Conservation (phyloP, 2,797 vertebrate species). For the Lutjanus campechanus region DNA sequence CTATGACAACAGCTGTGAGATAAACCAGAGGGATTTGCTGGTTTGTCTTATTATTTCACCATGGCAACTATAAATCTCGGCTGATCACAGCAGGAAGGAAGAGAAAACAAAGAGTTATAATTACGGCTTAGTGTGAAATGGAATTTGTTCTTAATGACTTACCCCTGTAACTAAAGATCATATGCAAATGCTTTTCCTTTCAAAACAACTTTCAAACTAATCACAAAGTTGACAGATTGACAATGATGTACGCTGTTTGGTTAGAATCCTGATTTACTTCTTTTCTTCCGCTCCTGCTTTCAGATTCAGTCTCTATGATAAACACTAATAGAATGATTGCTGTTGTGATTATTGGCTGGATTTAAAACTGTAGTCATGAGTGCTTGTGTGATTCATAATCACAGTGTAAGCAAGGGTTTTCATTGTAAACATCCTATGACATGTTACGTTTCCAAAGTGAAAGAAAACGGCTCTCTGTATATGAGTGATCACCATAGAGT, state of each 20-base stretch:
- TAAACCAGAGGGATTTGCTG: conserved; percentile 64
- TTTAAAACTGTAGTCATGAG: conserved; percentile 33
- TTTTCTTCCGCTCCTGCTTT: conserved; percentile 27
- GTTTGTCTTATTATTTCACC: conserved; percentile 75
- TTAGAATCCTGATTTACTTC: conserved; percentile 37
- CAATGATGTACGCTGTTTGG: conserved; percentile 30
- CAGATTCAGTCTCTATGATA: conserved; percentile 25
- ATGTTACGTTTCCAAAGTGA: not conserved
- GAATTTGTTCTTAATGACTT: conserved; percentile 75
- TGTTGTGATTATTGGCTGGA: conserved; percentile 31
- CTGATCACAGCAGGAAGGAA: conserved; percentile 69
- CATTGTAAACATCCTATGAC: conserved; percentile 3
- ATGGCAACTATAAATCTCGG: conserved; percentile 75
- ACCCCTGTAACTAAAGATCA: conserved; percentile 68
- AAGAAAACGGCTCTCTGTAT: not conserved
- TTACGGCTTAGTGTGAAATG: conserved; percentile 69
- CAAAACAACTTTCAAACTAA: conserved; percentile 61
- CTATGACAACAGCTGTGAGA: conserved; percentile 73
- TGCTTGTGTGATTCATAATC: conserved; percentile 23
- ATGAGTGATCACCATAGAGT: not conserved
- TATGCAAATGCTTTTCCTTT: conserved; percentile 57
- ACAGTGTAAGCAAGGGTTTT: conserved; percentile 13
- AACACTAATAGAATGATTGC: conserved; percentile 42
- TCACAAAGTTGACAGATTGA: conserved; percentile 48
- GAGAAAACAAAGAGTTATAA: conserved; percentile 77